A percentile compares a stretch with the other conserved stretches of the same genome.
Evolutionary conservation across 2,888 invertebrate species (phyloP).

Genomic region (Drosophila fulvimacula): DNA sequence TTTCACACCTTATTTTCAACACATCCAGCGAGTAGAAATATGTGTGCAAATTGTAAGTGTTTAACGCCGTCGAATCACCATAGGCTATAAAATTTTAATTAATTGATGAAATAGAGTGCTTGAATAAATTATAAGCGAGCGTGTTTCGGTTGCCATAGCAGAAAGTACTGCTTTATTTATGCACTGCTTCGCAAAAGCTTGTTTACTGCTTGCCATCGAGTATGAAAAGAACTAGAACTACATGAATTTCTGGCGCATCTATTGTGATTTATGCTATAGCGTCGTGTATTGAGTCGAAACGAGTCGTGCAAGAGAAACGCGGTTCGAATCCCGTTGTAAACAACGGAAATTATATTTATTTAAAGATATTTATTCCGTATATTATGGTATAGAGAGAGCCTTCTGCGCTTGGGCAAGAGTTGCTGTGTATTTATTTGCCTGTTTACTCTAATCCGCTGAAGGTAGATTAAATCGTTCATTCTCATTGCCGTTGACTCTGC

Average conservation of each 20-base stretch:
- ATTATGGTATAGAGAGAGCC: constrained; percentile 45
- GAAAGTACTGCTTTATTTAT: constrained; percentile 19
- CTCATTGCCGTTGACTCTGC: constrained; percentile 81
- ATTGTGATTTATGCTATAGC: constrained; percentile 15
- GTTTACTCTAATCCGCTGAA: constrained; percentile 83
- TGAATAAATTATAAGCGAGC: constrained; percentile 12
- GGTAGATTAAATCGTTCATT: constrained; percentile 84
- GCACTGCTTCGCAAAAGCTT: constrained; percentile 14
- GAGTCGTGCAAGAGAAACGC: fast-evolving
- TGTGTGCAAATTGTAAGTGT: constrained; percentile 32
- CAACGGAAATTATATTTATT: neutral
- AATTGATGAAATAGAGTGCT: constrained; percentile 49
- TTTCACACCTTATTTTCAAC: constrained; percentile 69
- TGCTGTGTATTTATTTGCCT: constrained; percentile 60
- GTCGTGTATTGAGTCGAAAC: constrained; percentile 18
- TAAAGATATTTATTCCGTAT: too few relatives aligned
- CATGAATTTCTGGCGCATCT: fast-evolving
- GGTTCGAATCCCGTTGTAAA: constrained; percentile 37
- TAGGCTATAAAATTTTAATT: constrained; percentile 52
- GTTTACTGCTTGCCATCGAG: constrained; percentile 24
- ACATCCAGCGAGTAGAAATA: constrained; percentile 20
- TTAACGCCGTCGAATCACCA: constrained; percentile 40
- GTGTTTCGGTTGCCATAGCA: neutral
- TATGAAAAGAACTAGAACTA: constrained; percentile 11
- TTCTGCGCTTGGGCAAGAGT: constrained; percentile 83